These are phyloP conservation scores for Hyaena hyaena DNA, from an alignment of 2,113 vertebrate genomes.

Conservation along the genomic window DNA sequence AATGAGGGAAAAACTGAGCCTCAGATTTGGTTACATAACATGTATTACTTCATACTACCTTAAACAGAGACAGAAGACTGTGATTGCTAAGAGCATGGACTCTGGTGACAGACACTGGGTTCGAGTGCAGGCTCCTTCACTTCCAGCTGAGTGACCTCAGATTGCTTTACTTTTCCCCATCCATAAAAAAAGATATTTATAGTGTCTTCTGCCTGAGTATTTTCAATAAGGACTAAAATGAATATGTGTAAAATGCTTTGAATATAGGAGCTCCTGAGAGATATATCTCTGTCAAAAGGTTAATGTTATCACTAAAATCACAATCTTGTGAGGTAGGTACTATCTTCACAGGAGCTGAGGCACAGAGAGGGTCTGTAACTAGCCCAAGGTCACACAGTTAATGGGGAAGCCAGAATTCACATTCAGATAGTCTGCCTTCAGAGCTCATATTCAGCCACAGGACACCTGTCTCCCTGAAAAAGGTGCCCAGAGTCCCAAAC, in stretches of 20 bases:
- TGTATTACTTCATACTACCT: background rate
- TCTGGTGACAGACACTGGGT: background rate
- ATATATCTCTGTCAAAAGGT: background rate
- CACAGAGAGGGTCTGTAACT: background rate
- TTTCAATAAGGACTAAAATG: background rate
- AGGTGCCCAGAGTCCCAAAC: background rate
- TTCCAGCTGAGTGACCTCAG: conserved; percentile 18
- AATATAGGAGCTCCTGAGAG: background rate
- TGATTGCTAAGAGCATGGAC: background rate
- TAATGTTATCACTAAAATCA: background rate
- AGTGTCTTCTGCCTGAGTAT: background rate
- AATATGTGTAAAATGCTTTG: conserved; percentile 1
- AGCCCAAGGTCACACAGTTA: background rate
- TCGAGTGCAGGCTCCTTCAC: background rate
- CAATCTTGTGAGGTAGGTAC: background rate
- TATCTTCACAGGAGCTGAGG: background rate
- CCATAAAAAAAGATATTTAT: conserved; percentile 23
- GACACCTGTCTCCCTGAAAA: background rate
- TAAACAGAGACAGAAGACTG: background rate
- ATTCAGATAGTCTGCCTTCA: background rate
- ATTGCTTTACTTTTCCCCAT: background rate
- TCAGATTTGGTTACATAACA: background rate
- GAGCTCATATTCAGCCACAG: background rate
- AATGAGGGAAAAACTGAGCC: background rate
- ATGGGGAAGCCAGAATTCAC: background rate